phyloP scores from a whole-genome alignment of 2,888 invertebrate species.

The Eristalis intricaria region DNA sequence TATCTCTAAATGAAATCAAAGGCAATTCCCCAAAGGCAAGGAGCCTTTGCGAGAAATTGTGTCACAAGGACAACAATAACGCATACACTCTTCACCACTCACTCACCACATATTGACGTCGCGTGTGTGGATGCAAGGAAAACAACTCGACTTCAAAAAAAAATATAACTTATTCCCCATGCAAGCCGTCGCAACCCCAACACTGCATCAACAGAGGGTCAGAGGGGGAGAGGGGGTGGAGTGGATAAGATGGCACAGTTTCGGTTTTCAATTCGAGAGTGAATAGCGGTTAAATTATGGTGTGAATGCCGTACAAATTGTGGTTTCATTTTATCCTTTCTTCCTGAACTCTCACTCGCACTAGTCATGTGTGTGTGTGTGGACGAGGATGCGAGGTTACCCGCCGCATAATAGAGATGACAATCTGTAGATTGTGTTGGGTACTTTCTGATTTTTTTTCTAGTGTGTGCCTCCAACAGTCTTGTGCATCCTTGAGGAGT shows the following conservation, averaged over 20 bases:
- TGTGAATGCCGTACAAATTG: conserved; percentile 70
- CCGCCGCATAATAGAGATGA: conserved; percentile 68
- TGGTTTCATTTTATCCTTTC: conserved; percentile 69
- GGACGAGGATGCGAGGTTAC: conserved; percentile 56
- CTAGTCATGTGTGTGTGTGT: neutral
- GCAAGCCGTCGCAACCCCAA: neutral
- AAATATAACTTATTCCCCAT: conserved; percentile 53
- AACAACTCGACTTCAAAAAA: conserved; percentile 22
- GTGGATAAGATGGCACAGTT: conserved; percentile 61
- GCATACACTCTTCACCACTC: conserved; percentile 28
- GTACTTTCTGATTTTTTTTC: conserved; percentile 20
- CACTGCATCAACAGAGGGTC: neutral
- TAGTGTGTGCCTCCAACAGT: neutral
- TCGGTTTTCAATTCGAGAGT: conserved; percentile 71
- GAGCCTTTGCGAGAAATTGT: conserved; percentile 55
- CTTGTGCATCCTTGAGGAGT: conserved; percentile 1
- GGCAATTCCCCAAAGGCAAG: conserved; percentile 65
- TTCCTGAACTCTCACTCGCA: conserved; percentile 5
- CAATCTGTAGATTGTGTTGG: conserved; percentile 68
- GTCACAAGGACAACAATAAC: conserved; percentile 71
- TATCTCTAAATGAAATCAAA: conserved; percentile 72
- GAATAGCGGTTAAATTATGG: conserved; percentile 71
- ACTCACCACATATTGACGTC: neutral
- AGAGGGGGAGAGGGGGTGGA: neutral
- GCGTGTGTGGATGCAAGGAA: conserved; percentile 17